Base-by-base conservation (phyloP, 2,888 invertebrate species). In the Uropetala carovei region DNA sequence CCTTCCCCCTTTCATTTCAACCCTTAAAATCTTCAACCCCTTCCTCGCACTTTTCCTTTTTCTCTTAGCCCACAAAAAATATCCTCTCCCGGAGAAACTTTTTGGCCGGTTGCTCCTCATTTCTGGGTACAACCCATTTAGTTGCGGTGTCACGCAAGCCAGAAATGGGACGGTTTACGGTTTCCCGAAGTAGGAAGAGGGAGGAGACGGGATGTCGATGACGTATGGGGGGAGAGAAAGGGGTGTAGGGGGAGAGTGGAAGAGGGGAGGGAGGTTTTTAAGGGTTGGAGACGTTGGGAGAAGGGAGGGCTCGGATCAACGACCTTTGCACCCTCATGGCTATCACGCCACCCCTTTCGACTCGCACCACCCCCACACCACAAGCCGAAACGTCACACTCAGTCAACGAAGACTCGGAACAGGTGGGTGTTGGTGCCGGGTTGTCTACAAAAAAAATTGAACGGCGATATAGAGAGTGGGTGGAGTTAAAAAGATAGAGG, bases 111-210 rank as follows among this genome's bases (percentile, higher is more conserved):
- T 89, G 68, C 89, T 89, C 43, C 89, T 89, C 89, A 64, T 89
- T 89, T 89, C 30, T 16, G 89, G 30, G 18, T 60, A 43, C 89
- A 89, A 64, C 68, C 89, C 89, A 89, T 89, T 89, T 89, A 89
- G 89, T 56, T 60, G 89, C 22, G 59, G 22, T 64, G 89, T 75
- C 75, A 75, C 75, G 68, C n/a, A 68, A 68, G 68, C n/a, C 7
- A 10, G 9, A 22, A 27, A 27, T 27, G 75, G 9, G 75, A 0
- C 22, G 75, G 75, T 75, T 75, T 75, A 75, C 22, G 75, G 75
- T 75, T 75, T 75, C 75, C 68, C 75, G 22, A 27, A 75, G 22
- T 75, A 75, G 75, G 75, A 75, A 75, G 75, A 75, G 75, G 75
- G 22, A 68, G 68, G 22, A 68, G 68, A 75, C 43, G 43, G 43